phyloP scores from a whole-genome alignment of 2,797 vertebrate species.

The Anabacerthia variegaticeps region DNA sequence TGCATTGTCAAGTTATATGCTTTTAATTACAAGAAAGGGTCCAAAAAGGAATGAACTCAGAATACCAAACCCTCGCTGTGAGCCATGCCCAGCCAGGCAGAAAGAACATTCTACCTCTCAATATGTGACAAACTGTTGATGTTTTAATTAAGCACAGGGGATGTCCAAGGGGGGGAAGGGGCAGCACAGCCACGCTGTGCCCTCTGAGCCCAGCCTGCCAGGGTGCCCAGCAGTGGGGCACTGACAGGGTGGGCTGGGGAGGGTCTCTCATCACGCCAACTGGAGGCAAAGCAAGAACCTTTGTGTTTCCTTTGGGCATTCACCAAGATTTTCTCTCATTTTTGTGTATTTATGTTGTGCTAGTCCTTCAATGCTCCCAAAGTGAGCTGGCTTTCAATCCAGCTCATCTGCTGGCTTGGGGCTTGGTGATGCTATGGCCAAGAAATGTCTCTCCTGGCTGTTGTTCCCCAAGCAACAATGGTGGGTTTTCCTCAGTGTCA shows the following conservation, averaged over 20 bases:
- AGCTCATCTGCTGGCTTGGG: neutral
- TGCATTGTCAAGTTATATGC: neutral
- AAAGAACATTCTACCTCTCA: neutral
- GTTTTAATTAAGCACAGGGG: neutral
- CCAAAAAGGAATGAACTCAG: neutral
- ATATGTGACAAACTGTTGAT: neutral
- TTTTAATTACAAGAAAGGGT: constrained; percentile 17
- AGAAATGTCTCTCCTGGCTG: neutral
- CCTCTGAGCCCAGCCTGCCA: neutral
- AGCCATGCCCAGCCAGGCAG: neutral
- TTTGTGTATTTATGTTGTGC: neutral
- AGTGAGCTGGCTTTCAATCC: neutral
- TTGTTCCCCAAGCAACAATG: neutral
- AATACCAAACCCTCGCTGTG: neutral
- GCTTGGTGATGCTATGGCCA: neutral
- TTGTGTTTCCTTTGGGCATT: neutral
- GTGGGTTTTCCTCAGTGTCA: neutral
- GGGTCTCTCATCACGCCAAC: neutral
- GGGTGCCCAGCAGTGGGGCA: neutral
- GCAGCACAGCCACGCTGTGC: accelerated
- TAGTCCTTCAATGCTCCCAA: neutral
- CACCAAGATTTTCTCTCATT: neutral
- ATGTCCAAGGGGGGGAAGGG: neutral
- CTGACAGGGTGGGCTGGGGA: neutral
- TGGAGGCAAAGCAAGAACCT: neutral